Percentiles rank a stretch among this genome's conserved stretches.
These are phyloP conservation scores for Microtus oregoni DNA, from an alignment of 2,113 vertebrate genomes.

Conservation along the genomic window DNA sequence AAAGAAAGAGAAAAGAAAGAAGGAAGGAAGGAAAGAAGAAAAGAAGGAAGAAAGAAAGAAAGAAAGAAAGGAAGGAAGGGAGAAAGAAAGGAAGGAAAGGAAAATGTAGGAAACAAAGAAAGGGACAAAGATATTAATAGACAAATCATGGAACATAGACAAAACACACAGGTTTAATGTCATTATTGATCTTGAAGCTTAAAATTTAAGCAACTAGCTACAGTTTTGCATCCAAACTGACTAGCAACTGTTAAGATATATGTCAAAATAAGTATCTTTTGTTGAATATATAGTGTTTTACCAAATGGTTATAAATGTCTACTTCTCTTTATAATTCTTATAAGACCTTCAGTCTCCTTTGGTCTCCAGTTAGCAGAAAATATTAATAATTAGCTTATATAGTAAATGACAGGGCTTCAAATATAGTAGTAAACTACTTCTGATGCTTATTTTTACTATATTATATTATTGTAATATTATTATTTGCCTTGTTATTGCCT, in stretches of 20 bases:
- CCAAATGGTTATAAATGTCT: neutral
- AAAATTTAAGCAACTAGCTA: neutral
- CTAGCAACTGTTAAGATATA: neutral
- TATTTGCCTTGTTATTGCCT: neutral
- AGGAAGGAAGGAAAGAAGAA: neutral
- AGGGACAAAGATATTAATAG: neutral
- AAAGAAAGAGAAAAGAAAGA: no score
- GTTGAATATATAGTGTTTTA: neutral
- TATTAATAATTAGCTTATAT: neutral
- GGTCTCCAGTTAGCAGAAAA: neutral
- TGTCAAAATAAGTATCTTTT: neutral
- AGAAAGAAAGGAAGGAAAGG: neutral
- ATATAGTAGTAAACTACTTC: neutral
- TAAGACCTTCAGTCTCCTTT: neutral
- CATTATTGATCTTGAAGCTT: constrained; percentile 1
- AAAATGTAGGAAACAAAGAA: neutral
- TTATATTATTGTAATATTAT: no score
- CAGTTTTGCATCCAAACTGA: neutral
- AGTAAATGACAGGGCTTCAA: neutral
- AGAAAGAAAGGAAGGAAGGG: neutral
- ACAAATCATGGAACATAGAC: neutral
- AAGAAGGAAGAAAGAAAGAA: neutral
- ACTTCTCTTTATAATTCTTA: neutral
- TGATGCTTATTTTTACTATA: neutral
- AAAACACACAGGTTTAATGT: neutral